Conservation (phyloP, 2,797 vertebrate species). For the Myotis findleyi region DNA sequence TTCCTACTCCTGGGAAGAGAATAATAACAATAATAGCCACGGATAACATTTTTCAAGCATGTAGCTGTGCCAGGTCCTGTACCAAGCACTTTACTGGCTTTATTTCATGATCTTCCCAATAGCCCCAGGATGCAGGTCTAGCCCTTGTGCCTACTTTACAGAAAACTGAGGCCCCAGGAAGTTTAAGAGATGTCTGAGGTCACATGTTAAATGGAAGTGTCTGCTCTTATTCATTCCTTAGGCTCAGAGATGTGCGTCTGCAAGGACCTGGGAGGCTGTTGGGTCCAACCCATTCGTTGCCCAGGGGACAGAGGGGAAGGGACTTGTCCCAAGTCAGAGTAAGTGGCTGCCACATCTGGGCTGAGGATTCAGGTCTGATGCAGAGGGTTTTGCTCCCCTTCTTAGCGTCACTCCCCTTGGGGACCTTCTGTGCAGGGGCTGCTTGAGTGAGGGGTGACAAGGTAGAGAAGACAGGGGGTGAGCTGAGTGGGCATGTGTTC, state of each 20-base stretch:
- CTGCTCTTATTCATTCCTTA: not conserved
- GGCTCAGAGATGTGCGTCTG: not conserved
- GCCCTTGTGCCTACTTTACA: constrained; percentile 21
- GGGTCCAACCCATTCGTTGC: not conserved
- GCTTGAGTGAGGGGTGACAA: not conserved
- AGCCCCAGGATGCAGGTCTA: not conserved
- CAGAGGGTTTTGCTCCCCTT: not conserved
- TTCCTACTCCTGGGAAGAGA: not conserved
- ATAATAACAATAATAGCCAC: not conserved
- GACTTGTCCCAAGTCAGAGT: not conserved
- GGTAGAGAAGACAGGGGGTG: not conserved
- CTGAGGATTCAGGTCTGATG: not conserved
- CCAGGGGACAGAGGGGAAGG: not conserved
- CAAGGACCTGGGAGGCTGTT: not conserved
- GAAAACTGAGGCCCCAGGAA: not conserved
- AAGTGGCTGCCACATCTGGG: not conserved
- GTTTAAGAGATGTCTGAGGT: not conserved
- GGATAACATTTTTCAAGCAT: not conserved
- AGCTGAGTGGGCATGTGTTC: fast-evolving
- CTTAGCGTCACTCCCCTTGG: not conserved
- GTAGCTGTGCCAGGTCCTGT: not conserved
- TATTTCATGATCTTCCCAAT: not conserved
- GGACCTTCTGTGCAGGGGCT: not conserved
- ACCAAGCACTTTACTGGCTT: not conserved
- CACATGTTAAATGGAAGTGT: not conserved